phyloP scores from a whole-genome alignment of 1,140 invertebrate genomes.

The Dendrolimus punctatus region DNA sequence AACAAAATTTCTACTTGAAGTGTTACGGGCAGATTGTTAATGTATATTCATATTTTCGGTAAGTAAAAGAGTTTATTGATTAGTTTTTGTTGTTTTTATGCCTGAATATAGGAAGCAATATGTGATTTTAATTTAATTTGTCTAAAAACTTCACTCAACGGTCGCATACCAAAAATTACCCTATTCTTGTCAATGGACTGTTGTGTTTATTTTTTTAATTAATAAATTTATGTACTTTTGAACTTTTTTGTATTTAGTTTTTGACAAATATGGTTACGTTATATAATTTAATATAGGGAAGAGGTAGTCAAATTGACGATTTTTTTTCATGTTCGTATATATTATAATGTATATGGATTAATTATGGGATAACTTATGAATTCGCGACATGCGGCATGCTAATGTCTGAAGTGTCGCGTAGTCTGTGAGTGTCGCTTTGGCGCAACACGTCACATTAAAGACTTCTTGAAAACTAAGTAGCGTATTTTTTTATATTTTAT shows the following conservation, averaged over 20 bases:
- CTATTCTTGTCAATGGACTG: conserved; percentile 2
- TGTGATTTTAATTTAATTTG: no score
- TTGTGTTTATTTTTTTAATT: conserved; percentile 1
- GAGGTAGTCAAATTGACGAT: background rate
- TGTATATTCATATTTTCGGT: no score
- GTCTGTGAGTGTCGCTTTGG: conserved; percentile 1
- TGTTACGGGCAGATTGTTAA: no score
- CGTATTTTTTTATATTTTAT: conserved; percentile 4
- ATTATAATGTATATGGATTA: conserved; percentile 3
- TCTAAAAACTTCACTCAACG: background rate
- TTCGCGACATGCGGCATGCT: conserved; percentile 3
- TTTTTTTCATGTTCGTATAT: background rate
- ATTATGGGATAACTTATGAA: conserved; percentile 2
- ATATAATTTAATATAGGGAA: no score
- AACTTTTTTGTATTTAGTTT: no score
- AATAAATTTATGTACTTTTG: background rate
- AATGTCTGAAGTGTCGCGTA: background rate
- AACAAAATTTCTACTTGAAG: no score
- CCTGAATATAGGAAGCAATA: no score
- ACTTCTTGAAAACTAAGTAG: conserved; percentile 3
- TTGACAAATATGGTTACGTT: no score
- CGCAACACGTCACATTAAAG: conserved; percentile 4
- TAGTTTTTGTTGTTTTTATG: no score
- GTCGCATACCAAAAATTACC: background rate
- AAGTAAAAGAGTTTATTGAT: no score